These are phyloP conservation scores for Sphecodes monilicornis DNA, from an alignment of 2,888 invertebrate species.

Conservation along the genomic window DNA sequence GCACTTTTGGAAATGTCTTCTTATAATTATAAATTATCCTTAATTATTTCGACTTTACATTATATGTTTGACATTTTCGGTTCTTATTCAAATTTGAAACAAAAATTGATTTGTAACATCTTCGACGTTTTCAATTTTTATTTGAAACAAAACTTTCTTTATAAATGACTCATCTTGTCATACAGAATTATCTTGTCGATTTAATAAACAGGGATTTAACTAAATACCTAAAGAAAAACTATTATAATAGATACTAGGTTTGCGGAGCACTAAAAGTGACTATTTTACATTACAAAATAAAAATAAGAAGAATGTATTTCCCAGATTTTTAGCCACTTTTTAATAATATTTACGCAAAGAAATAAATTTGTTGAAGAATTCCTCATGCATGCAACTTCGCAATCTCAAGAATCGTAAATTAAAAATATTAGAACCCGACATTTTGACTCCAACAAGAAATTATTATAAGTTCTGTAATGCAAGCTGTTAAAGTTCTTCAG, in stretches of 20 bases:
- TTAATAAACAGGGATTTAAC: background rate
- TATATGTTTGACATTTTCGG: background rate
- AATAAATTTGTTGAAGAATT: too few relatives aligned
- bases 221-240: too few relatives aligned
- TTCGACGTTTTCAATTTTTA: background rate
- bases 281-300: too few relatives aligned
- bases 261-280: too few relatives aligned
- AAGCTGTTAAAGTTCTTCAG: background rate
- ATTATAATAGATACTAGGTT: too few relatives aligned
- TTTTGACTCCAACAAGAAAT: background rate
- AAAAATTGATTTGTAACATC: background rate
- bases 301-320: too few relatives aligned
- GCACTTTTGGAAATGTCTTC: background rate
- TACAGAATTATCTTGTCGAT: too few relatives aligned
- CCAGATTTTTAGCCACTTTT: too few relatives aligned
- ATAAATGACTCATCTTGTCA: background rate
- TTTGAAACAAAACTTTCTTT: background rate
- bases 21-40: background rate
- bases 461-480: background rate
- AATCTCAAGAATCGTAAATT: too few relatives aligned
- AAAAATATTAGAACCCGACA: too few relatives aligned
- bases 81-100: background rate
- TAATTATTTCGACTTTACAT: background rate
- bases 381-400: too few relatives aligned
- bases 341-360: too few relatives aligned